phyloP scores from a whole-genome alignment of 1,140 invertebrate genomes.

The Drosophila obscura region DNA sequence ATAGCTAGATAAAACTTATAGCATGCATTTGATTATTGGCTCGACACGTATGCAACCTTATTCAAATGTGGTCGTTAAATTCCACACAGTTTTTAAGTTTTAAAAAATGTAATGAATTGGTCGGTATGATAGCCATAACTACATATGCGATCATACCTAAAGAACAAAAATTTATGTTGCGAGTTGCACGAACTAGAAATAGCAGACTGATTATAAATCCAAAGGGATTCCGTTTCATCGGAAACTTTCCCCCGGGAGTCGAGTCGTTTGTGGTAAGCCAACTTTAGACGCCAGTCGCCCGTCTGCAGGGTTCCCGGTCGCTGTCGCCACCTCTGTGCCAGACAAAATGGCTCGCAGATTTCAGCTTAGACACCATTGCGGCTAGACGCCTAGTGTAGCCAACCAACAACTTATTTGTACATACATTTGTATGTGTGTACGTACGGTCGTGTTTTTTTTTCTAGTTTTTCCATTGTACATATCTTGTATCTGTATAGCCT shows the following conservation, averaged over 20 bases:
- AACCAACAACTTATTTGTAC: slow-evolving; percentile 61
- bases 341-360: slow-evolving; percentile 76
- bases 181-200: too few species aligned
- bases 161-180: too few species aligned
- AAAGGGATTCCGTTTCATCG: slow-evolving; percentile 42
- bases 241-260: slow-evolving; percentile 41
- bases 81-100: too few species aligned
- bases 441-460: slow-evolving; percentile 36
- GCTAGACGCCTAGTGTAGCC: slow-evolving; percentile 76
- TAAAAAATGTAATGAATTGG: too few species aligned
- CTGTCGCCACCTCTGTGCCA: slow-evolving; percentile 71
- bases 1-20: too few species aligned
- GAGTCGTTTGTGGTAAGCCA: slow-evolving; percentile 50
- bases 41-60: background rate
- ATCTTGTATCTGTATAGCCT: too few species aligned
- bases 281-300: slow-evolving; percentile 75
- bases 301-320: slow-evolving; percentile 10
- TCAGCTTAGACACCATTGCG: slow-evolving; percentile 75
- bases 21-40: background rate
- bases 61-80: background rate
- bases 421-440: slow-evolving; percentile 30
- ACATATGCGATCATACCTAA: too few species aligned
- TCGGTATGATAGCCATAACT: too few species aligned
- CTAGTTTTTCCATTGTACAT: too few species aligned
- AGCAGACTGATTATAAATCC: slow-evolving; percentile 12